Evolutionary conservation across 2,797 vertebrate species (phyloP).

Genomic region (Sebastes minor): DNA sequence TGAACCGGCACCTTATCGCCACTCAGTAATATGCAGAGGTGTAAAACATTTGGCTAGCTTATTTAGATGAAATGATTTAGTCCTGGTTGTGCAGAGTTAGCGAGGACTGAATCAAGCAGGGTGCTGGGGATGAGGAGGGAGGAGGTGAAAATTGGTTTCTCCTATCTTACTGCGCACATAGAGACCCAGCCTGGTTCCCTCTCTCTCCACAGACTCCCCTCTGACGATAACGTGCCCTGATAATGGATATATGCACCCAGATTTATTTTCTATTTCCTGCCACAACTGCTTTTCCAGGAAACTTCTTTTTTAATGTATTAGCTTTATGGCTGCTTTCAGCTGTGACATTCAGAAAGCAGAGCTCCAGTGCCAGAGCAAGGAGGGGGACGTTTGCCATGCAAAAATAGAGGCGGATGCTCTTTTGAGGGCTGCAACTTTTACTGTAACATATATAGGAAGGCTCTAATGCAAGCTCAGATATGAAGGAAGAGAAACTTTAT

Average conservation of each 20-base stretch:
- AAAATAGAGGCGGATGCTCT: slow-evolving; percentile 40
- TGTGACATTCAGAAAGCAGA: slow-evolving; percentile 54
- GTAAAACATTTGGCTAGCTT: slow-evolving; percentile 84
- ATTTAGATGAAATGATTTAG: slow-evolving; percentile 83
- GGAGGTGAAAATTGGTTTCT: slow-evolving; percentile 81
- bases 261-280: slow-evolving; percentile 83
- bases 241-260: slow-evolving; percentile 81
- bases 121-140: slow-evolving; percentile 62
- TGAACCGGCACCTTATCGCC: slow-evolving; percentile 73
- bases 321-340: slow-evolving; percentile 66
- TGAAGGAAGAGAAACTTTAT: slow-evolving; percentile 28
- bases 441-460: slow-evolving; percentile 21
- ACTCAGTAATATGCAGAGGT: slow-evolving; percentile 79
- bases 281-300: slow-evolving; percentile 73
- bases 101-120: slow-evolving; percentile 71
- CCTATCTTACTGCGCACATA: slow-evolving; percentile 79
- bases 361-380: slow-evolving; percentile 35
- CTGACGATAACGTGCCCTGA: slow-evolving; percentile 76
- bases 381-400: slow-evolving; percentile 40
- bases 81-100: slow-evolving; percentile 69
- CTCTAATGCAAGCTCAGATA: slow-evolving; percentile 33
- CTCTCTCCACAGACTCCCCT: slow-evolving; percentile 68
- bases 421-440: slow-evolving; percentile 28
- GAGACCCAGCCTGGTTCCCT: slow-evolving; percentile 66
- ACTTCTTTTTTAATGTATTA: slow-evolving; percentile 67